These are phyloP conservation scores for Thunnus maccoyii DNA, from an alignment of 2,113 vertebrate species.

Conservation along the genomic window DNA sequence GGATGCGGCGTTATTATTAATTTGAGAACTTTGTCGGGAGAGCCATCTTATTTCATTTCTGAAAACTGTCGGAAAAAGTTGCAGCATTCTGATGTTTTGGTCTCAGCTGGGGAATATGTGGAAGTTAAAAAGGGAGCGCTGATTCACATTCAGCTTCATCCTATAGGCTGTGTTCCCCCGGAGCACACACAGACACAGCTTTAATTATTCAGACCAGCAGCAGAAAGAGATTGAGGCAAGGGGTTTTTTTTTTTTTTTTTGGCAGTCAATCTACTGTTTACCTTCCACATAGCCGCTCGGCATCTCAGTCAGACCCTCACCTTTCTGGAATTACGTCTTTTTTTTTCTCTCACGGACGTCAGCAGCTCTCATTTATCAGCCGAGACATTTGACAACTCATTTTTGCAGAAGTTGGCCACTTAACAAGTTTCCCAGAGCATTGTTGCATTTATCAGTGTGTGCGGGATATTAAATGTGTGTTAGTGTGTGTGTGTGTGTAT, in stretches of 20 bases:
- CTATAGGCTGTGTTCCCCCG: conserved; percentile 57
- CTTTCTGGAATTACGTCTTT: conserved; percentile 34
- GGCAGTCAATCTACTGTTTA: conserved; percentile 65
- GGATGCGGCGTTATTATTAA: conserved; percentile 38
- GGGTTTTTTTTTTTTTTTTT: conserved; percentile 31
- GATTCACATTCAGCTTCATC: conserved; percentile 63
- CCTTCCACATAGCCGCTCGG: conserved; percentile 38
- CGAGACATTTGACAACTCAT: conserved; percentile 43
- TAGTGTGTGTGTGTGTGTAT: not conserved
- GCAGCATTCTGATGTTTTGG: conserved; percentile 50
- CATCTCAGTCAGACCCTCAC: conserved; percentile 44
- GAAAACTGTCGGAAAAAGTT: conserved; percentile 29
- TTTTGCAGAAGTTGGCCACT: conserved; percentile 27
- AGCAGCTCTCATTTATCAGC: conserved; percentile 50
- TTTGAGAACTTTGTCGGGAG: conserved; percentile 46
- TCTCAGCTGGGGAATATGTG: conserved; percentile 54
- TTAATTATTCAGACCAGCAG: conserved; percentile 82
- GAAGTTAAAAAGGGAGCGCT: conserved; percentile 63
- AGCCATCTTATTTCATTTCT: conserved; percentile 28
- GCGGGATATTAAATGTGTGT: conserved; percentile 16
- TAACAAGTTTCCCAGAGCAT: conserved; percentile 39
- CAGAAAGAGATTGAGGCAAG: conserved; percentile 69
- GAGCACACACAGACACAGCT: conserved; percentile 55
- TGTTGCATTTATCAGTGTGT: conserved; percentile 38
- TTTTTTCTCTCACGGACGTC: conserved; percentile 9